Evolutionary conservation across 1,140 invertebrate species (phyloP), one percentile per base, ranked within the genome.

Genomic region (Manduca sexta): DNA sequence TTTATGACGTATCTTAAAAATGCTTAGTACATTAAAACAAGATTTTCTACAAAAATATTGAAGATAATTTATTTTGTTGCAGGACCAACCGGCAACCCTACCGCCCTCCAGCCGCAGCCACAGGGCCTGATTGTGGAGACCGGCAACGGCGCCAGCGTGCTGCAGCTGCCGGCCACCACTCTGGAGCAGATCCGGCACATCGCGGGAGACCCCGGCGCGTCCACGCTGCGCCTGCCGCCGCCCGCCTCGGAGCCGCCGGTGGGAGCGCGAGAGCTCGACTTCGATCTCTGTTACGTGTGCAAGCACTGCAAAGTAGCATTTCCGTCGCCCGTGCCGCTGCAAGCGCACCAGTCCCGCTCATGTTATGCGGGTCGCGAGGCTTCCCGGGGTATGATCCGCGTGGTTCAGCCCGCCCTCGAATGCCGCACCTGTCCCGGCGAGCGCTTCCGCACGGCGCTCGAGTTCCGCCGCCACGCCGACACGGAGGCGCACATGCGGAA

Each of bases 271-370:
- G 90, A 93, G 56, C 77, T 91, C 1, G 93, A 94, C 64, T 88
- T 91, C 34, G 94, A 95, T 69, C 88, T 94, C 13, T 94, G 93
- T 59, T 92, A 93, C 86, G 93, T 95, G 43, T 96, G 94, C 87
- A 94, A 94, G 70, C 92, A 94, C 68, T 96, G 94, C 78, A 92
- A 94, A 45, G 89, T 94, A 39, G 94, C 94, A 2, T 95, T 93
- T 83, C 90, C 92, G 1, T 89, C 90, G 34, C 92, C 93, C 43
- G 89, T 90, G n/a, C 89, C 91, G 3, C 87, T 95, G 39, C 83
- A 93, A 33, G 87, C 85, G 8, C 94, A 95, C 70, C 94, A 95
- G 69, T 86, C 91, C 1, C 89, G 88, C 40, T 69, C 74, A 0
- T 92, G 91, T 68, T 92, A 91, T 70, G 86, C 89, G 8, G 89